Evolutionary conservation across 2,888 invertebrate species (phyloP).

Genomic region (Pseudoips prasinana): DNA sequence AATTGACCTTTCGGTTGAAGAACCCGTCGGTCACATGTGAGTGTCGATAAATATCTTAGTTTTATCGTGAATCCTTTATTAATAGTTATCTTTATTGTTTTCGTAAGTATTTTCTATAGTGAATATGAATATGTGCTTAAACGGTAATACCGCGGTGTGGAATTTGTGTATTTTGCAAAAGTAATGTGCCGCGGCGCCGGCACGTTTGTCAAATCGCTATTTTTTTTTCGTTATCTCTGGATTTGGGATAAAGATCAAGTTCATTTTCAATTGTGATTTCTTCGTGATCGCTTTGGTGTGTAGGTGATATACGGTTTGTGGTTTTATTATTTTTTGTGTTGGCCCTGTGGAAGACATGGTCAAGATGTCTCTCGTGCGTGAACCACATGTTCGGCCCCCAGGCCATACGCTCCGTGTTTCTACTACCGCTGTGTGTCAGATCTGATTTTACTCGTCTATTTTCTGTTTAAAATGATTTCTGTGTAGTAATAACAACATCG

Average conservation of each 20-base stretch:
- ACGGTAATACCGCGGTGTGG: conserved; percentile 57
- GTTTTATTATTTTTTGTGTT: conserved; percentile 46
- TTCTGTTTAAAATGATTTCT: conserved; percentile 17
- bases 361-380: conserved; percentile 66
- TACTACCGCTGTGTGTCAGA: conserved; percentile 41
- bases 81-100: conserved; percentile 68
- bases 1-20: conserved; percentile 90
- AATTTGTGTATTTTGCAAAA: conserved; percentile 68
- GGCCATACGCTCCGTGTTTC: conserved; percentile 47
- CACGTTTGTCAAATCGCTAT: conserved; percentile 75
- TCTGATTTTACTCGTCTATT: conserved; percentile 37
- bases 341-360: conserved; percentile 49
- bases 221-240: conserved; percentile 56
- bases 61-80: conserved; percentile 73
- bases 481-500: conserved; percentile 22
- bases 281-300: conserved; percentile 42
- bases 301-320: conserved; percentile 46
- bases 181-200: conserved; percentile 69
- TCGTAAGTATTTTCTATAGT: conserved; percentile 77
- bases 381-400: conserved; percentile 75
- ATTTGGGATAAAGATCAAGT: conserved; percentile 51
- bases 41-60: conserved; percentile 85
- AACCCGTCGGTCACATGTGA: conserved; percentile 96
- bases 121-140: conserved; percentile 67
- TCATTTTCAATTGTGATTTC: conserved; percentile 37